Conservation (phyloP, 2,113 vertebrate genomes). For the Muntiacus reevesi region DNA sequence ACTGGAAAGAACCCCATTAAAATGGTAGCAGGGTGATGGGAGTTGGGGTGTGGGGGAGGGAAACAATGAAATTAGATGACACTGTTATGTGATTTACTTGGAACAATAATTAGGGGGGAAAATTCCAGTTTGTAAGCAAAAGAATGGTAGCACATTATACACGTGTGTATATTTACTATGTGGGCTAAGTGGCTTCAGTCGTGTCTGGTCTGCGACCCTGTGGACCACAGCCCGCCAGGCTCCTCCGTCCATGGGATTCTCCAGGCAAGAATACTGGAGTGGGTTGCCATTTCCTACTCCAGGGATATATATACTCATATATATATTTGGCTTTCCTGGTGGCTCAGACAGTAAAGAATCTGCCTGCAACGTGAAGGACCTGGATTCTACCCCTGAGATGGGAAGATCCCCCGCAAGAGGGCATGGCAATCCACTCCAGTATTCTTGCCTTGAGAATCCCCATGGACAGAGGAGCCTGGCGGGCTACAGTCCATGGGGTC, state of each 20-base stretch:
- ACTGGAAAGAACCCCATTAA: neutral
- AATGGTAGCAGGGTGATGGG: neutral
- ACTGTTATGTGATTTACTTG: neutral
- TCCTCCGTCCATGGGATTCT: neutral
- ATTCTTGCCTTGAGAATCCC: neutral
- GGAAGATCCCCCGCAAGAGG: neutral
- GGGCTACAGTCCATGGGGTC: rapidly evolving
- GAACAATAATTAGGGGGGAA: neutral
- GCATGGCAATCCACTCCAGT: neutral
- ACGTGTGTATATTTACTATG: neutral
- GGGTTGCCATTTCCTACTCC: neutral
- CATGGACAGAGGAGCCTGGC: rapidly evolving
- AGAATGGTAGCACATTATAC: neutral
- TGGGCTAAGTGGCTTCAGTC: neutral
- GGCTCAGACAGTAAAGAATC: neutral
- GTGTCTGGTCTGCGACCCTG: neutral
- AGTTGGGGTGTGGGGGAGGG: neutral
- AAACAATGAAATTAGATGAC: neutral
- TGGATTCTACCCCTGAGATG: neutral
- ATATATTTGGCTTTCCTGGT: neutral
- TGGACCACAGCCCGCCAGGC: neutral
- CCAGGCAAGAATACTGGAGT: neutral
- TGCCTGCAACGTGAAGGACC: neutral
- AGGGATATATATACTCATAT: neutral
- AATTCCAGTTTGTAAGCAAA: neutral